Evolutionary conservation across 1,140 invertebrate genomes (phyloP).

Genomic region (Oreohelix idahoensis): DNA sequence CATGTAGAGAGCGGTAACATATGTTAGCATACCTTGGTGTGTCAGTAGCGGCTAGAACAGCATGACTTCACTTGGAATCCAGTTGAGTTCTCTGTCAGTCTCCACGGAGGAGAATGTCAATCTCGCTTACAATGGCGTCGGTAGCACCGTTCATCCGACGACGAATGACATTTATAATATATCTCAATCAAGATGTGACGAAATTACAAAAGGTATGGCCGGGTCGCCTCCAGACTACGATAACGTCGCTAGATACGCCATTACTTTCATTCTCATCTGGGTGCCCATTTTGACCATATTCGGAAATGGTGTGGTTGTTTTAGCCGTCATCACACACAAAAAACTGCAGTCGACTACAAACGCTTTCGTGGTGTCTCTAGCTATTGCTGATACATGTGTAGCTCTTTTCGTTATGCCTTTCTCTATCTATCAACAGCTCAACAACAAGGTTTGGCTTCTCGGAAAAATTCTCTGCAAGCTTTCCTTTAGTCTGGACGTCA

Average conservation of each 20-base stretch:
- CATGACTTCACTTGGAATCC: background rate
- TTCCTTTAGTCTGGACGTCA: slow-evolving; percentile 98
- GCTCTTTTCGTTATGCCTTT: slow-evolving; percentile 83
- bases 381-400: slow-evolving; percentile 96
- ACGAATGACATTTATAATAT: background rate
- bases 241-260: slow-evolving; percentile 30
- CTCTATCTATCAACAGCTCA: slow-evolving; percentile 74
- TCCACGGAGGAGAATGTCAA: background rate
- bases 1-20: background rate
- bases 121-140: slow-evolving; percentile 6
- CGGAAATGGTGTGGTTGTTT: slow-evolving; percentile 92
- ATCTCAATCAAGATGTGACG: slow-evolving; percentile 41
- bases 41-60: background rate
- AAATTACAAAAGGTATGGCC: slow-evolving; percentile 47
- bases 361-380: slow-evolving; percentile 93
- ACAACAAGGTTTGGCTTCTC: slow-evolving; percentile 90
- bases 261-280: slow-evolving; percentile 53
- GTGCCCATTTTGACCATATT: slow-evolving; percentile 64
- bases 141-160: background rate
- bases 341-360: slow-evolving; percentile 90
- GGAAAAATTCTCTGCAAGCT: slow-evolving; percentile 97
- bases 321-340: slow-evolving; percentile 82
- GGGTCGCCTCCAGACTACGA: slow-evolving; percentile 49
- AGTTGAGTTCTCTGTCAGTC: background rate
- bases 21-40: background rate